phyloP scores from a whole-genome alignment of 2,888 invertebrate genomes.

The Ochropleura plecta region DNA sequence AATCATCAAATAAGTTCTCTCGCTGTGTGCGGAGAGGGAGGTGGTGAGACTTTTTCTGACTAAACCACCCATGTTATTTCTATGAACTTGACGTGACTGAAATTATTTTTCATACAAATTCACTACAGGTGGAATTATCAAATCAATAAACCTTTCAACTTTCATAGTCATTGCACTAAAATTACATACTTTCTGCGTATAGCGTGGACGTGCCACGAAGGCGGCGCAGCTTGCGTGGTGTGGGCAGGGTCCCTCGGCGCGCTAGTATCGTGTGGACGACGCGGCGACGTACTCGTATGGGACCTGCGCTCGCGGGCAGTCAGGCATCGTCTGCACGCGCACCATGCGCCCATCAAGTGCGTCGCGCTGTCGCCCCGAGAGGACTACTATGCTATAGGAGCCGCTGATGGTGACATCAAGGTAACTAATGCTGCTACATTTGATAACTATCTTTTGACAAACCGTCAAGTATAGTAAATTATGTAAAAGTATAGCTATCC shows the following conservation, averaged over 20 bases:
- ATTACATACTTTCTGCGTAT: background rate
- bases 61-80: too few species aligned
- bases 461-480: too few species aligned
- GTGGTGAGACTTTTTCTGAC: too few species aligned
- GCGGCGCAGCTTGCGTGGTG: conserved; percentile 96
- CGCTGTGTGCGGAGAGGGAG: too few species aligned
- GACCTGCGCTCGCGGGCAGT: conserved; percentile 97
- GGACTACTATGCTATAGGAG: conserved; percentile 99
- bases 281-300: conserved; percentile 98
- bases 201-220: conserved; percentile 98
- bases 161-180: background rate
- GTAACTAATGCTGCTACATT: background rate
- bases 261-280: conserved; percentile 98
- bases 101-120: background rate
- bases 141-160: background rate
- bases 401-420: conserved; percentile 97
- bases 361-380: conserved; percentile 98
- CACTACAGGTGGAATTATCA: background rate
- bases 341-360: conserved; percentile 98
- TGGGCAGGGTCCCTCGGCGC: conserved; percentile 98
- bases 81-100: background rate
- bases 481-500: too few species aligned
- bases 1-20: too few species aligned
- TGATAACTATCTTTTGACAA: too few species aligned
- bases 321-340: conserved; percentile 95